Percentiles rank a stretch among this genome's conserved stretches.
These are phyloP conservation scores for Cephalopholis sonnerati DNA, from an alignment of 2,113 vertebrate genomes.

Conservation along the genomic window DNA sequence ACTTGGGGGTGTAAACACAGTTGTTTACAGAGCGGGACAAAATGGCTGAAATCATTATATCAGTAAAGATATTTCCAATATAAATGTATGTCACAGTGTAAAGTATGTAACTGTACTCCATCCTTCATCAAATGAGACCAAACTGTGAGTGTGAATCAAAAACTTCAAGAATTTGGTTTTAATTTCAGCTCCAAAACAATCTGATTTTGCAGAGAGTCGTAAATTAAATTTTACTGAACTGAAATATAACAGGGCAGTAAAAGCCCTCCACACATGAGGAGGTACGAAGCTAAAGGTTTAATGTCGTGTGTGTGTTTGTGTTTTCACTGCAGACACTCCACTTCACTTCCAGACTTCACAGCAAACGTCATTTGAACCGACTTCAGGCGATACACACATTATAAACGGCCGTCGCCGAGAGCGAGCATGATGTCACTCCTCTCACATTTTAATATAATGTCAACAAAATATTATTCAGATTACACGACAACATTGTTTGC, in stretches of 20 bases:
- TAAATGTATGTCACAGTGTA: not conserved
- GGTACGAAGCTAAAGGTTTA: not conserved
- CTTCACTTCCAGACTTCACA: not conserved
- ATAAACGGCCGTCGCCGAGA: not conserved
- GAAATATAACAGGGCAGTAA: not conserved
- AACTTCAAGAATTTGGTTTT: not conserved
- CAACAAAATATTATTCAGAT: conserved; percentile 49
- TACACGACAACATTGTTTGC: conserved; percentile 44
- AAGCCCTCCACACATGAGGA: too few species aligned
- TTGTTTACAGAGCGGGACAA: not conserved
- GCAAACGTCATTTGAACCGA: not conserved
- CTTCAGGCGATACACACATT: not conserved
- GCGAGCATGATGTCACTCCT: conserved; percentile 17
- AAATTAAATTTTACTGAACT: too few species aligned
- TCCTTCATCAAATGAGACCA: not conserved
- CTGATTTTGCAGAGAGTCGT: not conserved
- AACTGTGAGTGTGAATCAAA: not conserved
- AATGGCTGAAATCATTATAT: not conserved
- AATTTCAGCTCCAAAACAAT: not conserved
- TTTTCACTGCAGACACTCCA: not conserved
- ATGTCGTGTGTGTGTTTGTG: not conserved
- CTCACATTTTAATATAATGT: conserved; percentile 25
- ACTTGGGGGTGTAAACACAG: not conserved
- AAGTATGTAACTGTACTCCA: not conserved
- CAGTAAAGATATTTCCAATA: not conserved